Evolutionary conservation across 2,888 invertebrate species (phyloP).

Genomic region (Drosophila algonquin): DNA sequence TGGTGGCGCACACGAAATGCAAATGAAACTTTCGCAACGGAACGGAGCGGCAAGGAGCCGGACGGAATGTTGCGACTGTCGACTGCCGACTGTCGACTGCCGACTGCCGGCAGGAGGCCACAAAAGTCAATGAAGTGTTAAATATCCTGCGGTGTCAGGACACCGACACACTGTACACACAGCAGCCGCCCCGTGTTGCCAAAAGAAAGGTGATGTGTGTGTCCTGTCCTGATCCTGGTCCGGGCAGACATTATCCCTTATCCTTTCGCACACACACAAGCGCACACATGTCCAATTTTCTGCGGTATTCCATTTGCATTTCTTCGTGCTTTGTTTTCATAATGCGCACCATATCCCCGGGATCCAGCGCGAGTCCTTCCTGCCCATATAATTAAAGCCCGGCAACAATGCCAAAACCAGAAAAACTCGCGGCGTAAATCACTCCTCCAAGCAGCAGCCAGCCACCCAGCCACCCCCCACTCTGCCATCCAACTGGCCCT

Average conservation of each 20-base stretch:
- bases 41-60: not conserved
- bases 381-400: constrained; percentile 65
- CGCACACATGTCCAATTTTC: constrained; percentile 24
- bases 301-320: constrained; percentile 42
- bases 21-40: constrained; percentile 56
- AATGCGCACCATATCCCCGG: constrained; percentile 44
- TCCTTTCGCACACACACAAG: constrained; percentile 21
- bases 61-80: constrained; percentile 23
- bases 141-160: constrained; percentile 64
- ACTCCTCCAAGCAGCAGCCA: constrained; percentile 43
- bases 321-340: constrained; percentile 63
- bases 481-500: not conserved
- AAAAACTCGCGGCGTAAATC: constrained; percentile 73
- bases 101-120: constrained; percentile 10
- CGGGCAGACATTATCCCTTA: constrained; percentile 11
- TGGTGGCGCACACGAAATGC: constrained; percentile 59
- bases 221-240: not conserved
- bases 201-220: constrained; percentile 20
- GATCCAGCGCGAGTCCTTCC: constrained; percentile 9
- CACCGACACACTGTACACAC: not conserved
- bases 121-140: constrained; percentile 73
- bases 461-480: too few relatives aligned
- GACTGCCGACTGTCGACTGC: constrained; percentile 5
- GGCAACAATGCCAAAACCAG: constrained; percentile 40
- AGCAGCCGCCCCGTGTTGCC: not conserved